Evolutionary conservation across 2,797 vertebrate genomes (phyloP), one percentile per base, ranked within the genome.

Genomic region (Spizella passerina): DNA sequence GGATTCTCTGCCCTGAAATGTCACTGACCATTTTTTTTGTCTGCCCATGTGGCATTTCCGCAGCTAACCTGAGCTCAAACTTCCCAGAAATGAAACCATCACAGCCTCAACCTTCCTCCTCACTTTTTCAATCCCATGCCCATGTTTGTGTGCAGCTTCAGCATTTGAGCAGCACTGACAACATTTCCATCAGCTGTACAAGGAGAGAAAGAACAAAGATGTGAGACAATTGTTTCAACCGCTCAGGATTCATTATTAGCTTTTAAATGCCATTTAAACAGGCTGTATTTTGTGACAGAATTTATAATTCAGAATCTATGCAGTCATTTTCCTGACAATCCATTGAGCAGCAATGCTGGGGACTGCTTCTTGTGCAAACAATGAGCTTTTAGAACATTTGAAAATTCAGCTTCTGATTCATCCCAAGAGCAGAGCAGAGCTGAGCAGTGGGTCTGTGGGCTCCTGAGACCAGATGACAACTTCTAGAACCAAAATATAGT

Each of bases 51-150:
- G 49, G 49, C 16, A 50, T 29, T 50, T 29, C 27, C 27, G 11
- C 49, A 50, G 27, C 49, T 18, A 29, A 50, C 36, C 18, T 7
- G 4, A 88, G 63, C 29, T 76, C 39, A 39, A 86, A 71, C 34
- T 82, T 86, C 64, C 63, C 50, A 88, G 63, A 95, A 94, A 94
- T 32, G 20, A 92, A 96, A 89, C 56, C 60, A 68, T 39, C 43
- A 21, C 41, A 60, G 30, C 90, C 70, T 86, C 70, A 72, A 29
- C 26, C 59, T 90, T 89, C 92, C 71, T 88, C 32, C 55, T 79
- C 41, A 53, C 23, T 64, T 68, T 43, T 75, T 55, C n/a, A 81
- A 1, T 69, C 50, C 29, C n/a, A 9, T 75, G 50, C 26, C 23
- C 0, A 0, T 16, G 12, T 57, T 66, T 53, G 30, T 65, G 53